Conservation (phyloP, 2,113 vertebrate genomes). For the Psittacara wagleri region DNA sequence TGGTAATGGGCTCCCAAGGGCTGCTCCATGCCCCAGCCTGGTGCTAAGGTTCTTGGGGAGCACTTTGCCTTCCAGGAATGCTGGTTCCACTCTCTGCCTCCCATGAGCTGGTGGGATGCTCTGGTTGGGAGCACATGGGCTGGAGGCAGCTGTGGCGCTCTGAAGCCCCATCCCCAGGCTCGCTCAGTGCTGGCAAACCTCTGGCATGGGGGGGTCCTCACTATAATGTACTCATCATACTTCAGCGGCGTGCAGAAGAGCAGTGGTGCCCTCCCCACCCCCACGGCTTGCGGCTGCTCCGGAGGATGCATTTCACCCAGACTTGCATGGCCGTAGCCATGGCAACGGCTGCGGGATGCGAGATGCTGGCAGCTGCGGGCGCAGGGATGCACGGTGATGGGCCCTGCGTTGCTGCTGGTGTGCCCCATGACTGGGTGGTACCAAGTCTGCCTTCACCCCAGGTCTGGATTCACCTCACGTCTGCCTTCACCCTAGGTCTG, state of each 20-base stretch:
- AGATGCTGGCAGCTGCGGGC: not conserved
- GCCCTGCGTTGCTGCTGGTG: not conserved
- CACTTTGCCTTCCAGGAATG: fast-evolving
- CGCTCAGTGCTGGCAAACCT: not conserved
- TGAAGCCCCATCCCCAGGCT: not conserved
- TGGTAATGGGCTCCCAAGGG: not conserved
- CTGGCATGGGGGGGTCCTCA: fast-evolving
- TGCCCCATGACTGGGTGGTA: not conserved
- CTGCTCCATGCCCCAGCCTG: not conserved
- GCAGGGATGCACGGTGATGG: not conserved
- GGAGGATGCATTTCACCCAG: not conserved
- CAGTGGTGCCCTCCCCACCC: not conserved
- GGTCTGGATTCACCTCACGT: not conserved
- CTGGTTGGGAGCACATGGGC: fast-evolving
- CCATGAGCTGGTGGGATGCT: not conserved
- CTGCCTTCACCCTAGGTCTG: not conserved
- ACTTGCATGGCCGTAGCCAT: slow-evolving; percentile 34
- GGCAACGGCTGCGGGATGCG: slow-evolving; percentile 9
- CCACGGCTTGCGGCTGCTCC: not conserved
- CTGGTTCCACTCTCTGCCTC: not conserved
- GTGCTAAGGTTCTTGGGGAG: not conserved
- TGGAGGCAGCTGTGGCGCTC: fast-evolving
- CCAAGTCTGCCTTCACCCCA: not conserved
- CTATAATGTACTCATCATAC: fast-evolving
- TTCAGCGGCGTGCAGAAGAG: not conserved